These are phyloP conservation scores for Selenia dentaria DNA, from an alignment of 2,888 invertebrate species.

Conservation along the genomic window DNA sequence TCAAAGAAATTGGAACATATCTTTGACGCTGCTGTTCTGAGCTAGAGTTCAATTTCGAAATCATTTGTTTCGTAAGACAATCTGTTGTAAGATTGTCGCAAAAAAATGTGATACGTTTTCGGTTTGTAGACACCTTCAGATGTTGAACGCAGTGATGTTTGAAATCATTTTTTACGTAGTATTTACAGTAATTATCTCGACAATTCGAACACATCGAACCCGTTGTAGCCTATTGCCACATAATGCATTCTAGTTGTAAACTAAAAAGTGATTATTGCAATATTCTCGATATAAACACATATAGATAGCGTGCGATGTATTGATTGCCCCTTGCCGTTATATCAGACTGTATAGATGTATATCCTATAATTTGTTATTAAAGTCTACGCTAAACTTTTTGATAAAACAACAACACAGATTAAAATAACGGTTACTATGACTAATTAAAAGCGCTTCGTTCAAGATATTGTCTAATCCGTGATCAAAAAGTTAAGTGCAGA, in stretches of 20 bases:
- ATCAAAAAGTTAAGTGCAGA: neutral
- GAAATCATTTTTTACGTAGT: too few species aligned
- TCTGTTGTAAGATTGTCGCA: too few species aligned
- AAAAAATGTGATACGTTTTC: too few species aligned
- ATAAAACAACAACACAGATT: neutral
- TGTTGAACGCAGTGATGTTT: too few species aligned
- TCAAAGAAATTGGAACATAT: too few species aligned
- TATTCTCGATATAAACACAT: constrained; percentile 11
- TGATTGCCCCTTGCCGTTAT: constrained; percentile 60
- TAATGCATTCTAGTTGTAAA: constrained; percentile 26
- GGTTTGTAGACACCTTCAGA: too few species aligned
- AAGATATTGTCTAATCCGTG: neutral
- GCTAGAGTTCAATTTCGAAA: too few species aligned
- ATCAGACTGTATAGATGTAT: constrained; percentile 75
- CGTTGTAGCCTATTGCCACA: constrained; percentile 7
- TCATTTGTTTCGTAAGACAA: too few species aligned
- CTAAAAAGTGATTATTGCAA: constrained; percentile 12
- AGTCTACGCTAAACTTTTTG: neutral
- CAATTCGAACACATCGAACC: constrained; percentile 7
- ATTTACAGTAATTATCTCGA: too few species aligned
- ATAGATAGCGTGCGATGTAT: constrained; percentile 44
- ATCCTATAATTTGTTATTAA: constrained; percentile 52
- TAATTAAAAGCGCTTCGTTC: neutral
- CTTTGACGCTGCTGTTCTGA: too few species aligned
- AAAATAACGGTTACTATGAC: neutral